Evolutionary conservation across 2,113 vertebrate genomes (phyloP), one percentile per base, ranked within the genome.

Genomic region (Lepisosteus osseus): DNA sequence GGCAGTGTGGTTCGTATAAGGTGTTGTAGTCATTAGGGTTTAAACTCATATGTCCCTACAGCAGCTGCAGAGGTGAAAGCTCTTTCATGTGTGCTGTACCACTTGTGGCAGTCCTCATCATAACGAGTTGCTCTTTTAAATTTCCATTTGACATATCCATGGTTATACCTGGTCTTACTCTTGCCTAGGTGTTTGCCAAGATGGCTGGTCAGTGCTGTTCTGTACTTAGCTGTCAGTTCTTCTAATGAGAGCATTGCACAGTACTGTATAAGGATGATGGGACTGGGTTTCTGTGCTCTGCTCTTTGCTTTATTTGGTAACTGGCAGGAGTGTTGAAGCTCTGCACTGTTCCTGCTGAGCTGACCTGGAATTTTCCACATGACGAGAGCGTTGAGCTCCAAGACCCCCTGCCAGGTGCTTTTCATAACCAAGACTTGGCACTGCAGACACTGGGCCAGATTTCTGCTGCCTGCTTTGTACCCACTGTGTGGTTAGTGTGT

Each of bases 301-400:
- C 6, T 57, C 42, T 59, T 78, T 57, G 73, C 14, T 44, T 42
- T 42, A 40, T 45, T 74, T 79, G 74, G 47, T 70, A 54, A 47
- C 76, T 82, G 72, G 61, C 80, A 29, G 71, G 74, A 79, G 67
- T 73, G 47, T 8, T 51, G 83, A 65, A 80, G 70, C 75, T 74
- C 74, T 72, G 74, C 69, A 72, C 69, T 74, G 65, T 80, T 81
- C 77, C 64, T n/a, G 17, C 86, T 78, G 59, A 82, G 70, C 70
- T 70, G 0, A 73, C 79, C 74, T 87, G 84, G 89, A 86, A 89
- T 88, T 87, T 88, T 90, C 82, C 80, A 69, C 80, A 44, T 79
- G 62, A 76, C 86, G 76, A 79, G 77, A 82, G 79, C 80, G 69
- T 9, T 51, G 47, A 51, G 47, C 5, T 51, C 47, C 47, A 5